Percentiles rank a stretch among this genome's conserved stretches.
phyloP scores from a whole-genome alignment of 1,140 invertebrate species.

The Oryzaephilus surinamensis region DNA sequence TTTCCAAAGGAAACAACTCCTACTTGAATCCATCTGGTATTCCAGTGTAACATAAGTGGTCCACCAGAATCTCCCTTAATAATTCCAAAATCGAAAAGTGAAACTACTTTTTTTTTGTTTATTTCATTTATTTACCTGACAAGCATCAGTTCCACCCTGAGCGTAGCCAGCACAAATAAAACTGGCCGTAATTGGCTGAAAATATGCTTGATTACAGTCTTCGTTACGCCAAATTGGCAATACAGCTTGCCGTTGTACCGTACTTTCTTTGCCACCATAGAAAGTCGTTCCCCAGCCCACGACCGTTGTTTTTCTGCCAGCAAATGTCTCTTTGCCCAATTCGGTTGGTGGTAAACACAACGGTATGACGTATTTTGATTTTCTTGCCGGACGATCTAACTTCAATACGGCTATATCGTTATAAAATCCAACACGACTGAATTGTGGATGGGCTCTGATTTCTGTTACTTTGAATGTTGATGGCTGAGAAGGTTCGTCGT shows the following conservation, averaged over 20 bases:
- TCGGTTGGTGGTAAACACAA: conserved; percentile 66
- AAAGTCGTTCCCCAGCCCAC: conserved; percentile 88
- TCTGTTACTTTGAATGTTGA: conserved; percentile 65
- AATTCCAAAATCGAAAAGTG: no score
- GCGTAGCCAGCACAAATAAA: conserved; percentile 86
- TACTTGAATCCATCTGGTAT: conserved; percentile 71
- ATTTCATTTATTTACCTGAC: conserved; percentile 62
- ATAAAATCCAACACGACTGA: conserved; percentile 77
- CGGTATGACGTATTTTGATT: conserved; percentile 75
- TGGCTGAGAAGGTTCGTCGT: conserved; percentile 69
- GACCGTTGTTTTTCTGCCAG: conserved; percentile 66
- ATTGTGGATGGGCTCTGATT: conserved; percentile 68
- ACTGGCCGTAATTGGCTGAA: conserved; percentile 82
- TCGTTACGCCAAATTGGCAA: conserved; percentile 85
- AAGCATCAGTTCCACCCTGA: conserved; percentile 84
- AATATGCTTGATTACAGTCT: conserved; percentile 81
- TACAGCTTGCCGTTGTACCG: conserved; percentile 68
- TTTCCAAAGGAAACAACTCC: conserved; percentile 88
- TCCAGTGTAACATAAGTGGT: conserved; percentile 68
- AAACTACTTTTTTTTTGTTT: no score
- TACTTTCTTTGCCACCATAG: conserved; percentile 76
- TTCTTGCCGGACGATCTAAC: conserved; percentile 58
- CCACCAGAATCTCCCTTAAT: conserved; percentile 72
- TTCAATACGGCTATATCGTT: conserved; percentile 84
- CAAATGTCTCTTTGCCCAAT: conserved; percentile 48